phyloP scores from a whole-genome alignment of 2,113 vertebrate genomes.

The Uropsilus gracilis region DNA sequence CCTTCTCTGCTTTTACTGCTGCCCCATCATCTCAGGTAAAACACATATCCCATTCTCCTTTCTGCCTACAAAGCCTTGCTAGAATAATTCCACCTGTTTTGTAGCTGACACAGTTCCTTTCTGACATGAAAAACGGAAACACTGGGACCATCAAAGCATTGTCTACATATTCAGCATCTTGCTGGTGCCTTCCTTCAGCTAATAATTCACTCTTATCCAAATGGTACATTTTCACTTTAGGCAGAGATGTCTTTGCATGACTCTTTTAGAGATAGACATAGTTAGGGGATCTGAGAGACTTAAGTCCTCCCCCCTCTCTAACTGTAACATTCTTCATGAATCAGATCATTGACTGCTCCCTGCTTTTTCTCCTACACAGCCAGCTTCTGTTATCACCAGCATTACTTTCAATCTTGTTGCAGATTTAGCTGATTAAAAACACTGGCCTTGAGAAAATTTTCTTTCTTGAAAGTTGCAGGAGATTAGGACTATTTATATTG shows the following conservation, averaged over 20 bases:
- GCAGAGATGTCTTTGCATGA: constrained; percentile 34
- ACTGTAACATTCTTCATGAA: constrained; percentile 40
- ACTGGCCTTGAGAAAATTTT: constrained; percentile 68
- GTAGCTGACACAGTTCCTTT: constrained; percentile 17
- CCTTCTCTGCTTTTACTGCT: constrained; percentile 48
- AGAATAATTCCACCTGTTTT: constrained; percentile 51
- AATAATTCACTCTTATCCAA: not conserved
- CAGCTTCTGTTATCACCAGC: constrained; percentile 40
- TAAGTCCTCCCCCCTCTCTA: not conserved
- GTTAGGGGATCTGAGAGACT: constrained; percentile 4
- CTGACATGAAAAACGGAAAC: constrained; percentile 50
- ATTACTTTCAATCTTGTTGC: constrained; percentile 75
- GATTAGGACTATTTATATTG: constrained; percentile 68
- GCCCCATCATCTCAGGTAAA: constrained; percentile 27
- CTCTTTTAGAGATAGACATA: constrained; percentile 27
- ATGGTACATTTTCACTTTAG: constrained; percentile 59
- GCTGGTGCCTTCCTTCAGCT: constrained; percentile 39
- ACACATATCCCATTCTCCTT: constrained; percentile 46
- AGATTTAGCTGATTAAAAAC: constrained; percentile 79
- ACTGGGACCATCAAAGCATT: not conserved
- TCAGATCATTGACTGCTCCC: constrained; percentile 38
- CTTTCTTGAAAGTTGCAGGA: constrained; percentile 64
- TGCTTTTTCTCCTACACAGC: constrained; percentile 1
- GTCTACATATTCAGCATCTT: constrained; percentile 1
- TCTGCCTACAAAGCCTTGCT: constrained; percentile 49